These are phyloP conservation scores for Nycticorax nycticorax DNA, from an alignment of 2,113 vertebrate genomes.

Conservation along the genomic window DNA sequence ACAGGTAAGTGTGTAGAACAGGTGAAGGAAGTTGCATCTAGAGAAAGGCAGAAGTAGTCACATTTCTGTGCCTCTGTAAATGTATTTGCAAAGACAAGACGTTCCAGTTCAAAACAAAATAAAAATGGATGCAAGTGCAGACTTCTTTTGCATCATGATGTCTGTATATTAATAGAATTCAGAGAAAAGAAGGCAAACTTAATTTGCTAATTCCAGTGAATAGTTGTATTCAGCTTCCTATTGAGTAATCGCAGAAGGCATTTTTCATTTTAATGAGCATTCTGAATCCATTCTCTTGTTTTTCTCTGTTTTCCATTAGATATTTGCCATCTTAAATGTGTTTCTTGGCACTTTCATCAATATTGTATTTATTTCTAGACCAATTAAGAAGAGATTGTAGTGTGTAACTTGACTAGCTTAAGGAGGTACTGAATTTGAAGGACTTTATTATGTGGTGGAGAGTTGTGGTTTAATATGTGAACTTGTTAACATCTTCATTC, in stretches of 20 bases:
- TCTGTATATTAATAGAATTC: constrained; percentile 27
- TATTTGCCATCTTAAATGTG: background rate
- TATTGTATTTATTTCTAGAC: background rate
- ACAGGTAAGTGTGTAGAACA: background rate
- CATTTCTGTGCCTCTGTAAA: background rate
- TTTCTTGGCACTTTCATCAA: background rate
- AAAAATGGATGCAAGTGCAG: background rate
- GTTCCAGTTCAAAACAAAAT: background rate
- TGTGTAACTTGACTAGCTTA: background rate
- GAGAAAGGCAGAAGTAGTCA: background rate
- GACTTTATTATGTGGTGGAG: background rate
- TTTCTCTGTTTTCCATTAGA: background rate
- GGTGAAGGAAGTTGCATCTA: background rate
- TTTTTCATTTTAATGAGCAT: constrained; percentile 18
- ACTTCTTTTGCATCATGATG: background rate
- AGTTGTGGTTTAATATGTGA: background rate
- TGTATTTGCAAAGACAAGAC: background rate
- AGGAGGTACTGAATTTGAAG: background rate
- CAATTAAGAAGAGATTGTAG: background rate
- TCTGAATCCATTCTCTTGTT: background rate
- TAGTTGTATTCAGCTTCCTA: constrained; percentile 16
- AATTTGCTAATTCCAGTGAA: constrained; percentile 29
- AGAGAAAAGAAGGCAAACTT: background rate
- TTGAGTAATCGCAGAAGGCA: background rate
- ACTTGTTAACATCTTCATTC: background rate